Evolutionary conservation across 2,113 vertebrate genomes (phyloP), one percentile per base, ranked within the genome.

Genomic region (Hyperoodon ampullatus): DNA sequence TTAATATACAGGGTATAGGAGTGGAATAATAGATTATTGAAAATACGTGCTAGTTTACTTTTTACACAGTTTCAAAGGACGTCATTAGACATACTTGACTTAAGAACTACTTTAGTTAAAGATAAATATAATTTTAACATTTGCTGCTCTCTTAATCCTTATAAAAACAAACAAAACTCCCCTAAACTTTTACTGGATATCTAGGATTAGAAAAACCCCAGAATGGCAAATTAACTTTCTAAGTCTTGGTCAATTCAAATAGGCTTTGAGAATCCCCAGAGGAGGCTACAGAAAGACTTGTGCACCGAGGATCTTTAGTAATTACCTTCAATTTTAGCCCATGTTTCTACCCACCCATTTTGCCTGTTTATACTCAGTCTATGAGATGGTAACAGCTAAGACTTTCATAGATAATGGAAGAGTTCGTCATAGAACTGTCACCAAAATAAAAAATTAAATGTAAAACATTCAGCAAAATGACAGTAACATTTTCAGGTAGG

Each of bases 371-470:
- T 26, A 18, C n/a, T 72, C n/a, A 84, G 24, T 71, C 53, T 78
- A 3, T 23, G 14, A 77, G 21, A 78, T 30, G 3, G 9, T 81
- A 70, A 61, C 0, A 71, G 11, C 24, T 42, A 74, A 53, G 18
- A 18, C 39, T 74, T 94, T 71, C 35, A 75, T 44, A 68, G 23
- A 24, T 65, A 71, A 4, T 77, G 26, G 68, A 58, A 65, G 10
- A 81, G 30, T 66, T 77, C 75, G 24, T 91, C 15, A 61, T 65
- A 63, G 5, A 90, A 61, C 13, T 78, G 12, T 47, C 33, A 78
- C 28, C 12, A 72, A 70, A 84, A 83, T 93, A 44, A 81, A 89
- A 81, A 82, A 53, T 58, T 82, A 87, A 97, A 90, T 58, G 1
- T 83, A 86, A 88, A 90, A 26, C 8, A 63, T 55, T 61, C 9